Percentiles rank a stretch among this genome's conserved stretches.
Conservation (phyloP, 2,113 vertebrate genomes). For the Scalopus aquaticus region DNA sequence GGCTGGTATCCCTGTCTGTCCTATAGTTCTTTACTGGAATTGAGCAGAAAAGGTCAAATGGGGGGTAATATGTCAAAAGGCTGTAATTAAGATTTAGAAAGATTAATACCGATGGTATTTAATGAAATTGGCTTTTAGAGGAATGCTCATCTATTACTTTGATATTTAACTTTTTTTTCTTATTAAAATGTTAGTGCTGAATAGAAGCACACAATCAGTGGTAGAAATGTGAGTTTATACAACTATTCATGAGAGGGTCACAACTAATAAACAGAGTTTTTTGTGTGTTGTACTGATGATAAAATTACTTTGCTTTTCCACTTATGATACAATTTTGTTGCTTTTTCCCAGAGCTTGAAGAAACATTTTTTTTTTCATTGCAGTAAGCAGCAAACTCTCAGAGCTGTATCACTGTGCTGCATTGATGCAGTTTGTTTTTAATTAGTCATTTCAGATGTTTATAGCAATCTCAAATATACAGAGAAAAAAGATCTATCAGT, state of each 20-base stretch:
- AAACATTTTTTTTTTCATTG: neutral
- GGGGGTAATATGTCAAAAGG: slow-evolving; percentile 87
- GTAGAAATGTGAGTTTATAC: slow-evolving; percentile 76
- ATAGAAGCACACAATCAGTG: slow-evolving; percentile 72
- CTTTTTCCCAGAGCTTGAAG: neutral
- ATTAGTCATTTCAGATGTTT: slow-evolving; percentile 54
- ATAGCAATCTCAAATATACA: slow-evolving; percentile 42
- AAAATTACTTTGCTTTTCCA: slow-evolving; percentile 36
- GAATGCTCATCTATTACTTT: slow-evolving; percentile 89
- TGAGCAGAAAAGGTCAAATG: slow-evolving; percentile 85
- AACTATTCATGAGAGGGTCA: slow-evolving; percentile 53
- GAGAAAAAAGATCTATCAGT: slow-evolving; percentile 1
- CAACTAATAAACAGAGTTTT: slow-evolving; percentile 11
- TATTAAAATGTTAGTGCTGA: slow-evolving; percentile 88
- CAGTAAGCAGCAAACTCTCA: neutral
- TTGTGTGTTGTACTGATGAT: neutral
- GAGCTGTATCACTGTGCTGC: neutral
- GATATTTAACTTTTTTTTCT: slow-evolving; percentile 88
- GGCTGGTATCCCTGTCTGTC: slow-evolving; percentile 59
- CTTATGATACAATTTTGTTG: neutral
- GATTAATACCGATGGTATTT: slow-evolving; percentile 91
- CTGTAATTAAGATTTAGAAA: slow-evolving; percentile 89
- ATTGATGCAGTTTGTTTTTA: slow-evolving; percentile 1
- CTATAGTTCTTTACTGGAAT: slow-evolving; percentile 74
- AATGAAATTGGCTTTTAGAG: slow-evolving; percentile 89